Percentiles rank a stretch among this genome's conserved stretches.
Conservation (phyloP, 2,797 vertebrate species). For the Naso thynnoides region DNA sequence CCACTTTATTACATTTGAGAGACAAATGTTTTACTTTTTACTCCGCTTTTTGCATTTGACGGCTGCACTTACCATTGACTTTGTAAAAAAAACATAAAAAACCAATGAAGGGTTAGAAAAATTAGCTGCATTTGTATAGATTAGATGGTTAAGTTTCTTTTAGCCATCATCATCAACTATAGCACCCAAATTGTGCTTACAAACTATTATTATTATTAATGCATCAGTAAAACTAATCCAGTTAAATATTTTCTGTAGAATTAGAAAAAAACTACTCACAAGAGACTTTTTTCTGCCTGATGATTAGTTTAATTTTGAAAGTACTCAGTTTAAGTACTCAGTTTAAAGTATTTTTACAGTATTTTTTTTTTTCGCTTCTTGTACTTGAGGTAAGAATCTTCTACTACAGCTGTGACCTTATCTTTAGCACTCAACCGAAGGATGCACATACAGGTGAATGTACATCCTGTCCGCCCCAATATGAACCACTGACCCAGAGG, state of each 20-base stretch:
- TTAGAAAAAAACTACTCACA: neutral
- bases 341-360: neutral
- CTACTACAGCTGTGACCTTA: neutral
- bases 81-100: neutral
- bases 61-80: neutral
- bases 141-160: no score
- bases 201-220: neutral
- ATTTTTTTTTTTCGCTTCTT: no score
- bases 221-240: neutral
- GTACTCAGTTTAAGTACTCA: neutral
- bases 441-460: slow-evolving; percentile 19
- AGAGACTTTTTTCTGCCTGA: neutral
- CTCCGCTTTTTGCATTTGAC: neutral
- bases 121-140: neutral
- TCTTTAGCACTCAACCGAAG: slow-evolving; percentile 11
- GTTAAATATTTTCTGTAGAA: neutral
- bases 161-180: neutral
- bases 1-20: neutral
- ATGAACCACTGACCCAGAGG: slow-evolving; percentile 23
- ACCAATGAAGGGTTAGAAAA: neutral
- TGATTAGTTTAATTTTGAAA: neutral
- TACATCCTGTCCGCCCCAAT: slow-evolving; percentile 6
- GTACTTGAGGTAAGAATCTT: neutral
- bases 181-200: neutral
- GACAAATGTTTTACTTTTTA: neutral